Base-by-base conservation (phyloP, 53 echinoderm and acorn worm species). In the Astropecten irregularis region DNA sequence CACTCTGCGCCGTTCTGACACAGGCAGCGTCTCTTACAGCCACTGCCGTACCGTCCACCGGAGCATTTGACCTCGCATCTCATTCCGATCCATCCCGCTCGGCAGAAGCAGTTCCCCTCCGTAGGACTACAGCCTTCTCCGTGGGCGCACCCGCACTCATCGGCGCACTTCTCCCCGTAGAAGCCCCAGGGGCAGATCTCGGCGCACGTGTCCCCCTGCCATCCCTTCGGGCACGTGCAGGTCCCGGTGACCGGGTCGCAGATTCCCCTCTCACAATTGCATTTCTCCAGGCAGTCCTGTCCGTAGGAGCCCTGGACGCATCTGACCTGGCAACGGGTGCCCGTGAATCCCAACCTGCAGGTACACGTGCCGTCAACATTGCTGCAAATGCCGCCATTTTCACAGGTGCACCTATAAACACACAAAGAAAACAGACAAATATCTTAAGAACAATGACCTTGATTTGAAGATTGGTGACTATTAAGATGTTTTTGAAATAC, bases 221-320 rank as follows among this genome's bases (percentile, higher is more conserved):
- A 92, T 23, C 92, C 99, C 3, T 85, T 74, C 11, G 73, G 76
- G 63, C 99, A 94, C 0, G 22, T 42, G 67, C 99, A 99, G 9
- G 54, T 62, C 10, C 99, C 94, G 8, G 56, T 81, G 4, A 82
- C 39, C 35, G 61, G 83, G 67, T 92, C 51, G 60, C 94, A 94
- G 0, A 35, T 85, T 0, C 88, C 88, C 44, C 86, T 86, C 29
- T 73, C 60, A 68, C 99, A 99, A n/a, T 50, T 18, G 58, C 94
- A 94, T 20, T 11, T 66, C 33, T 85, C 68, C 16, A 82, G 52
- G 55, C 94, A 94, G 48, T 91, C 84, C 11, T 82, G 73, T 9
- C 94, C 94, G 57, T 91, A 91, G 0, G 82, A 59, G 1, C 94
- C 94, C 47, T 81, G 59, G 34, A 73, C 56, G 44, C 92, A 92